Percentiles rank a stretch among this genome's conserved stretches.
Evolutionary conservation across 2,888 invertebrate genomes (phyloP).

Genomic region (Caenorhabditis zanzibari): DNA sequence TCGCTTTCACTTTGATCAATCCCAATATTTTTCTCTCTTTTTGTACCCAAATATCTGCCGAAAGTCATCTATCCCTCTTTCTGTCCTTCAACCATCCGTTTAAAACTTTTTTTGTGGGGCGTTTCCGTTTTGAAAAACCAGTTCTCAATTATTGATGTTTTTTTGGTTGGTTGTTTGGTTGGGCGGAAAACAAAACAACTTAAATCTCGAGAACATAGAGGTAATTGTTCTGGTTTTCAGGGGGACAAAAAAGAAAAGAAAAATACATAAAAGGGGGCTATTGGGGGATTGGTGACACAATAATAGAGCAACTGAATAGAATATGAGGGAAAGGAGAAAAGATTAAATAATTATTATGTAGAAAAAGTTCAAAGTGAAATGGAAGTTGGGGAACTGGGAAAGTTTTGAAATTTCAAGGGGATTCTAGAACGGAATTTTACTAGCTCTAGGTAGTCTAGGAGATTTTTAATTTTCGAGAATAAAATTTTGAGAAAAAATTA

Average conservation of each 20-base stretch:
- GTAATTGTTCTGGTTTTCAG: slow-evolving; percentile 17
- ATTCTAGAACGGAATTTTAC: no score
- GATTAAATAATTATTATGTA: no score
- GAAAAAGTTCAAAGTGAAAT: no score
- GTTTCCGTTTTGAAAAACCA: slow-evolving; percentile 27
- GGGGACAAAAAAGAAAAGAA: not conserved
- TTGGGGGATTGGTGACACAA: slow-evolving; percentile 20
- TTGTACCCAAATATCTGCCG: not conserved
- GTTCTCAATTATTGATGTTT: slow-evolving; percentile 31
- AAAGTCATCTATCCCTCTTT: slow-evolving; percentile 7
- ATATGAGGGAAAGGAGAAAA: no score
- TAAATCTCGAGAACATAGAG: not conserved
- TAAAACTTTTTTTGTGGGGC: slow-evolving; percentile 1
- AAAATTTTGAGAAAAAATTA: no score
- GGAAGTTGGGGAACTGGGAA: no score
- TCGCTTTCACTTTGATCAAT: slow-evolving; percentile 10
- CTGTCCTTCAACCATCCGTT: slow-evolving; percentile 27
- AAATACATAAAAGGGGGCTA: not conserved
- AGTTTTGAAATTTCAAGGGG: no score
- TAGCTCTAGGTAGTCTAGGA: no score
- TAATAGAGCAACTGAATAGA: slow-evolving; percentile 8
- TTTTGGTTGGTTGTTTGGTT: slow-evolving; percentile 23
- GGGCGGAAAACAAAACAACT: slow-evolving; percentile 20
- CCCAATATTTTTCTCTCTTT: not conserved
- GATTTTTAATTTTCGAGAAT: no score